Evolutionary conservation across 2,797 vertebrate genomes (phyloP).

Genomic region (Pangasius djambal): DNA sequence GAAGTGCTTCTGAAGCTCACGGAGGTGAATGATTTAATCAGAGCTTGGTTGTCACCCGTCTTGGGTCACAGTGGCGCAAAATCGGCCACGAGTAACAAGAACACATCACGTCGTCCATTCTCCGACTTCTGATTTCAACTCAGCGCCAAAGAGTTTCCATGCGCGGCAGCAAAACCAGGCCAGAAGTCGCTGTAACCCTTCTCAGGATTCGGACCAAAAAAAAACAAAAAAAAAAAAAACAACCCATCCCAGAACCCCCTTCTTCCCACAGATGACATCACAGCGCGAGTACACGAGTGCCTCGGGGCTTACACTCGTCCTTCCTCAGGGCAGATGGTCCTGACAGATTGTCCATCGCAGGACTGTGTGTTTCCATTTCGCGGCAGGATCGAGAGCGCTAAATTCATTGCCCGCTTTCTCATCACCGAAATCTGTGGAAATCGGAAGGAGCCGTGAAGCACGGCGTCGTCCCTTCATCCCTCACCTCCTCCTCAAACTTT

Average conservation of each 20-base stretch:
- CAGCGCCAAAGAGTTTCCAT: background rate
- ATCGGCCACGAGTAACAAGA: too few relatives aligned
- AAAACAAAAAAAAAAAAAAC: background rate
- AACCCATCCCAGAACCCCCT: background rate
- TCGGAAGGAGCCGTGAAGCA: background rate
- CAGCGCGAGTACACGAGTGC: conserved; percentile 49
- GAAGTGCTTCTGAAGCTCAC: background rate
- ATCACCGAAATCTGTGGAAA: background rate
- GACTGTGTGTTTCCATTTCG: conserved; percentile 37
- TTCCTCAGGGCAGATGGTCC: conserved; percentile 60
- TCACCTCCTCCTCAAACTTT: background rate
- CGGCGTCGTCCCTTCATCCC: background rate
- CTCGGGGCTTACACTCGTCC: conserved; percentile 46
- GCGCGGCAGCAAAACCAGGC: background rate
- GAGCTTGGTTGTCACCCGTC: background rate
- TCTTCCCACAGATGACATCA: conserved; percentile 55
- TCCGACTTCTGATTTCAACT: background rate
- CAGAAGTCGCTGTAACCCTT: background rate
- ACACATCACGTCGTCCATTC: background rate
- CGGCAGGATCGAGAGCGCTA: background rate
- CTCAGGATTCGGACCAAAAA: background rate
- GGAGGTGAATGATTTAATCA: background rate
- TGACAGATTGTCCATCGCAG: conserved; percentile 62
- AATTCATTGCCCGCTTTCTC: background rate
- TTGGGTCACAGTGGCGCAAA: background rate